Evolutionary conservation across 2,113 vertebrate species (phyloP), one percentile per base, ranked within the genome.

Genomic region (Oreochromis aureus): DNA sequence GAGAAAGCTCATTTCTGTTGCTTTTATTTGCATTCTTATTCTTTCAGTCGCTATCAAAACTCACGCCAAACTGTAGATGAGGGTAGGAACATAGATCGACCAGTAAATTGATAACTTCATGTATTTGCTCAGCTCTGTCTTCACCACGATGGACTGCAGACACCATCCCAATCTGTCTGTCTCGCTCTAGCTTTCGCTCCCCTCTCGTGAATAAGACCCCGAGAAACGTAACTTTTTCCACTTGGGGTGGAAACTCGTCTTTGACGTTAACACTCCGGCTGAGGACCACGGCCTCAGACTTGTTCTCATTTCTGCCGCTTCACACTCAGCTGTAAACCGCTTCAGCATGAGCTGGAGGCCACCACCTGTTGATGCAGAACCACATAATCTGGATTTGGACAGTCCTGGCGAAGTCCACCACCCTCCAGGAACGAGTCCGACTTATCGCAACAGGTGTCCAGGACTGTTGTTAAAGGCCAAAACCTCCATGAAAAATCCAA

Each of bases 51-150:
- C 61, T 66, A 5, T 36, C 10, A 66, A n/a, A 66, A 4, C 32
- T 2, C 11, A 18, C 2, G 10, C 18, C 61, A 0, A 36, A 36
- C 10, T 1, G n/a, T 66, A 66, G 34, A 12, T 1, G 61, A 66
- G 4, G 61, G 0, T n/a, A 66, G 61, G 18, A n/a, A 39, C 18
- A 12, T 7, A n/a, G 61, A 66, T n/a, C 36, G 0, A n/a, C 32
- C 18, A n/a, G 32, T 39, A 66, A 66, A 66, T 39, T 10, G 0
- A 66, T 39, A 39, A 32, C 61, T 66, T 66, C 32, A 6, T 1
- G 32, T 66, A 39, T 66, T 36, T 12, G 32, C 32, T 66, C 32
- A 39, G 2, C 10, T 36, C 18, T n/a, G 10, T 39, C 32, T 5
- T 39, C 4, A 66, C 61, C 32, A 39, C 10, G 6, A 66, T n/a